Percentiles rank a stretch among this genome's conserved stretches.
Conservation (phyloP, 2,888 invertebrate genomes). For the Drosophila cognata region DNA sequence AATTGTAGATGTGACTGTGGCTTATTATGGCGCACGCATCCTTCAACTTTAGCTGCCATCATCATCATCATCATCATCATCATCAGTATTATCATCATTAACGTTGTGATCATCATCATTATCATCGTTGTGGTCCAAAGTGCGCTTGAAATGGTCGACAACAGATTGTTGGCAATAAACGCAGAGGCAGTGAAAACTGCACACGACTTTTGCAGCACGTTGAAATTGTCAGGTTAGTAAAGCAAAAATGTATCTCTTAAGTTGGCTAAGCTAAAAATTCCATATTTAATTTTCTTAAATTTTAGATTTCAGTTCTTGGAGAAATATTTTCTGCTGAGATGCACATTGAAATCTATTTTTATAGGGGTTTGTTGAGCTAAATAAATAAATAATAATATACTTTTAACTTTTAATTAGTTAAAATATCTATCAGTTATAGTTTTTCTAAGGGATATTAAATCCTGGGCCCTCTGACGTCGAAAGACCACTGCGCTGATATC, state of each 20-base stretch:
- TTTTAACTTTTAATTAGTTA: background rate
- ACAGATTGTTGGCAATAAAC: constrained; percentile 35
- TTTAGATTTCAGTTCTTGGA: background rate
- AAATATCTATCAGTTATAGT: background rate
- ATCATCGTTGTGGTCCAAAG: constrained; percentile 31
- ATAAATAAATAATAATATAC: background rate
- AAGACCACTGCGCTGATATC: background rate
- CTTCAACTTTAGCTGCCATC: constrained; percentile 74
- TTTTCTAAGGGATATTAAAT: background rate
- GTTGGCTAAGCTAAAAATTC: background rate
- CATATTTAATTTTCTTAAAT: too few relatives aligned
- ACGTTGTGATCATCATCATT: background rate
- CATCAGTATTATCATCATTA: constrained; percentile 34
- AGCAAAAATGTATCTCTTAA: background rate
- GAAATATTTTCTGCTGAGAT: background rate
- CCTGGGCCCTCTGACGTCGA: background rate
- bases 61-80: constrained; percentile 28
- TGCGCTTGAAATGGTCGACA: constrained; percentile 49
- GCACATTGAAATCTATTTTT: background rate
- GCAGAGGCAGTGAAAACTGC: constrained; percentile 14
- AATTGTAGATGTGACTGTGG: constrained; percentile 42
- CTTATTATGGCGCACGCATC: constrained; percentile 79
- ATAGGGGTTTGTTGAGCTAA: background rate
- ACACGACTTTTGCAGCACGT: constrained; percentile 22
- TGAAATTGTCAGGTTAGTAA: constrained; percentile 27